Percentiles rank a stretch among this genome's conserved stretches.
These are phyloP conservation scores for Drosophila melanica DNA, from an alignment of 1,140 invertebrate species.

Conservation along the genomic window DNA sequence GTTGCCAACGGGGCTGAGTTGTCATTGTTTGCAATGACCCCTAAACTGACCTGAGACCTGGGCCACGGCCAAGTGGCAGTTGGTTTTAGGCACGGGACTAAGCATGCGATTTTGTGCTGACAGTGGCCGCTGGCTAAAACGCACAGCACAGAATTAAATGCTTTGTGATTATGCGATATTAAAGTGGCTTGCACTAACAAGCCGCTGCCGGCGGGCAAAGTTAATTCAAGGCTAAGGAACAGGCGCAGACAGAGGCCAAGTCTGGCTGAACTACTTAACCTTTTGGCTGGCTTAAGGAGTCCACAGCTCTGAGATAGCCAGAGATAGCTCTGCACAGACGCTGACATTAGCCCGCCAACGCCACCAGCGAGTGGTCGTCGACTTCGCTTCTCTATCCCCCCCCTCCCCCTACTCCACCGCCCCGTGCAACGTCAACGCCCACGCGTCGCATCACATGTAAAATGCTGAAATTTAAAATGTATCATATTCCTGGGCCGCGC, in stretches of 20 bases:
- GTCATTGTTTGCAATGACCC: conserved; percentile 25
- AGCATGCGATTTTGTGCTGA: neutral
- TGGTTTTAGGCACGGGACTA: conserved; percentile 25
- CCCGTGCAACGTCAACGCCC: conserved; percentile 27
- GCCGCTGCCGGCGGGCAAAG: conserved; percentile 6
- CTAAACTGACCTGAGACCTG: neutral
- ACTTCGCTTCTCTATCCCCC: neutral
- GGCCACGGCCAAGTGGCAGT: conserved; percentile 17
- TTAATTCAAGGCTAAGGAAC: conserved; percentile 74
- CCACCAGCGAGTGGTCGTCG: conserved; percentile 18
- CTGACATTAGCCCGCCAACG: conserved; percentile 69
- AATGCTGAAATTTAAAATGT: conserved; percentile 59
- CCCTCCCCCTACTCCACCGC: neutral
- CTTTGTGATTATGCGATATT: conserved; percentile 39
- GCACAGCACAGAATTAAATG: conserved; percentile 23
- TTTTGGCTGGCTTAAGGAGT: conserved; percentile 44
- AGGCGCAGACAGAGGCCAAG: conserved; percentile 7
- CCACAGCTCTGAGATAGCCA: neutral
- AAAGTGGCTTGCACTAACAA: conserved; percentile 27
- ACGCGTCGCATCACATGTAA: conserved; percentile 48
- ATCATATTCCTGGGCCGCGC: conserved; percentile 63
- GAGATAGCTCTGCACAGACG: conserved; percentile 24
- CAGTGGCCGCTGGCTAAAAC: neutral
- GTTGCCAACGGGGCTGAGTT: conserved; percentile 7
- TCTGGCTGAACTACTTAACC: conserved; percentile 75